Evolutionary conservation across 2,888 invertebrate species (phyloP).

Genomic region (Lasioglossum zephyrum): DNA sequence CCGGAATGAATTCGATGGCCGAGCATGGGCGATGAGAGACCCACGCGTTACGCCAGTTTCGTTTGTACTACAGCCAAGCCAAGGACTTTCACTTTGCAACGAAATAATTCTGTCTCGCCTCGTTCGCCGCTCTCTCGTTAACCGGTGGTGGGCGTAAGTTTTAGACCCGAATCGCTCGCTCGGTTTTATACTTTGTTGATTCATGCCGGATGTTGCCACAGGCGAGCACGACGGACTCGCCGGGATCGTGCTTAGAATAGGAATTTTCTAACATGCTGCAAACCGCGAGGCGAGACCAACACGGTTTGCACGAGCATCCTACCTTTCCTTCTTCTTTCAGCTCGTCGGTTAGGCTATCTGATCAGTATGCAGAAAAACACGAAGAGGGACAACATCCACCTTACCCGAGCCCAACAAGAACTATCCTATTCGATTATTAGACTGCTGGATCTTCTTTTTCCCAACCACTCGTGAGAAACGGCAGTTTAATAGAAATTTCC

Average conservation of each 20-base stretch:
- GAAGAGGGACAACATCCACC: slow-evolving; percentile 4
- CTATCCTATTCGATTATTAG: not conserved
- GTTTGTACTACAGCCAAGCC: slow-evolving; percentile 49
- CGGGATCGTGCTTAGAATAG: slow-evolving; percentile 75
- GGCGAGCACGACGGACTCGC: slow-evolving; percentile 68
- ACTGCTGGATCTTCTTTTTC: not conserved
- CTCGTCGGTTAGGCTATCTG: not conserved
- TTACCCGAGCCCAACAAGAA: not conserved
- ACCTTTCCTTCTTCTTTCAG: slow-evolving; percentile 39
- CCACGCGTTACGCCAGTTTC: slow-evolving; percentile 59
- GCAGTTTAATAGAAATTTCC: not conserved
- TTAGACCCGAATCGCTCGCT: slow-evolving; percentile 72
- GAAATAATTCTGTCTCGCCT: slow-evolving; percentile 76
- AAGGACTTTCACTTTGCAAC: slow-evolving; percentile 76
- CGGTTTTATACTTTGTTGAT: slow-evolving; percentile 81
- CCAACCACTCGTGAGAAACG: not conserved
- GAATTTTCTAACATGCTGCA: slow-evolving; percentile 67
- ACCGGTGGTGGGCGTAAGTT: slow-evolving; percentile 73
- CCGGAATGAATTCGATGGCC: slow-evolving; percentile 14
- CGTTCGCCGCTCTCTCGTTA: slow-evolving; percentile 72
- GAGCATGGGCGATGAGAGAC: slow-evolving; percentile 35
- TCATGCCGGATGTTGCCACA: slow-evolving; percentile 84
- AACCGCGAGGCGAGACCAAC: slow-evolving; percentile 20
- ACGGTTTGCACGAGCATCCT: slow-evolving; percentile 10
- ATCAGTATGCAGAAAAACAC: slow-evolving; percentile 2